Conservation (phyloP, 2,113 vertebrate species). For the Thalassarche chlororhynchos region DNA sequence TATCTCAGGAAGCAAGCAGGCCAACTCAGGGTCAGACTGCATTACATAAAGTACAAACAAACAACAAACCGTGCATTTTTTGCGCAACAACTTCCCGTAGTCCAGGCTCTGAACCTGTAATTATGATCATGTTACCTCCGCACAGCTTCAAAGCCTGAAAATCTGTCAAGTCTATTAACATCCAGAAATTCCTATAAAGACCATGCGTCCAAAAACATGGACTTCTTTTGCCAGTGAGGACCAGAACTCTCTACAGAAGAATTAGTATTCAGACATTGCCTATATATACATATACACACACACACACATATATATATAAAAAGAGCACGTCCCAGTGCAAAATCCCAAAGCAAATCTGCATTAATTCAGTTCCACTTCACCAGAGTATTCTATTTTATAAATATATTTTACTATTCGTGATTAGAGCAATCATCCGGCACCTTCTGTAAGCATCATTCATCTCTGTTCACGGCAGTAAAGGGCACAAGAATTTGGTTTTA, state of each 20-base stretch:
- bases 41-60: not conserved
- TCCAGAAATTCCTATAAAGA: not conserved
- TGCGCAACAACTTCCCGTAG: not conserved
- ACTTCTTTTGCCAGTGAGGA: not conserved
- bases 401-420: not conserved
- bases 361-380: not conserved
- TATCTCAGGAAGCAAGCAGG: not conserved
- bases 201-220: not conserved
- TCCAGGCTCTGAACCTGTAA: not conserved
- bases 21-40: not conserved
- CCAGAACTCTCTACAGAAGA: not conserved
- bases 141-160: not conserved
- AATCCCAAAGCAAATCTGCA: not conserved
- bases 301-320: no score
- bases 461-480: not conserved
- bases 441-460: not conserved
- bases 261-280: not conserved
- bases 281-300: not conserved
- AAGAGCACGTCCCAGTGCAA: not conserved
- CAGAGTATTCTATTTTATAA: not conserved
- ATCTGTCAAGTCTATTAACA: not conserved
- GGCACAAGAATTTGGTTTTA: not conserved
- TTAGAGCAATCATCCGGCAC: not conserved
- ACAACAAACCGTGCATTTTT: not conserved
- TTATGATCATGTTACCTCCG: not conserved